These are phyloP conservation scores for Sapajus apella DNA, from an alignment of 2,113 vertebrate species.

Conservation along the genomic window DNA sequence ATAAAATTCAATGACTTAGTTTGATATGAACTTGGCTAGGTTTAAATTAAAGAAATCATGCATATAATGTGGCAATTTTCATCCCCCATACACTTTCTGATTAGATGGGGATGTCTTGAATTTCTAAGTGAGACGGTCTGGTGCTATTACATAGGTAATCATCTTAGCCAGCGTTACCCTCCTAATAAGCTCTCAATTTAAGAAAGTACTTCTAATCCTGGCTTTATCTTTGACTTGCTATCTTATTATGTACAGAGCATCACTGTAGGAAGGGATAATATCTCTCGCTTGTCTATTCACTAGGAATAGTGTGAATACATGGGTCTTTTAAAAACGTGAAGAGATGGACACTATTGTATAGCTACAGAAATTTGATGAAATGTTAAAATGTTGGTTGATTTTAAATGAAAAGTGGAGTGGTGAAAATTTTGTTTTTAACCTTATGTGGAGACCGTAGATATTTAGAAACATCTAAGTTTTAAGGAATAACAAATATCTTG, in stretches of 20 bases:
- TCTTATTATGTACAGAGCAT: conserved; percentile 41
- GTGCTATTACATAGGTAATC: not conserved
- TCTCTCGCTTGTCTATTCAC: not conserved
- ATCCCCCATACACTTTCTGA: not conserved
- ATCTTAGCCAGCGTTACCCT: not conserved
- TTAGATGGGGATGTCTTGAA: not conserved
- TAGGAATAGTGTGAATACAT: not conserved
- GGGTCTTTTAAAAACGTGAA: not conserved
- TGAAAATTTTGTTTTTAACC: not conserved
- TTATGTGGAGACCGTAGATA: not conserved
- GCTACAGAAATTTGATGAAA: not conserved
- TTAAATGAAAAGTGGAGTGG: not conserved
- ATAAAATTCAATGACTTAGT: not conserved
- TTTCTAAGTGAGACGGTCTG: not conserved
- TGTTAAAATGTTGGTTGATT: not conserved
- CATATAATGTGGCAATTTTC: not conserved
- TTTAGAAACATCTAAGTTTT: not conserved
- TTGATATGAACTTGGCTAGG: not conserved
- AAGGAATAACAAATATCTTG: not conserved
- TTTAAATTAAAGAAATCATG: not conserved
- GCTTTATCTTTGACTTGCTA: conserved; percentile 10
- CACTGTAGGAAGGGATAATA: conserved; percentile 33
- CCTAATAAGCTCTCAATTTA: conserved; percentile 29
- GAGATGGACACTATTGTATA: not conserved
- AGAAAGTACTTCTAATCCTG: conserved; percentile 58